Evolutionary conservation across 1,140 invertebrate species (phyloP), one percentile per base, ranked within the genome.

Genomic region (Hylaeus volcanicus): DNA sequence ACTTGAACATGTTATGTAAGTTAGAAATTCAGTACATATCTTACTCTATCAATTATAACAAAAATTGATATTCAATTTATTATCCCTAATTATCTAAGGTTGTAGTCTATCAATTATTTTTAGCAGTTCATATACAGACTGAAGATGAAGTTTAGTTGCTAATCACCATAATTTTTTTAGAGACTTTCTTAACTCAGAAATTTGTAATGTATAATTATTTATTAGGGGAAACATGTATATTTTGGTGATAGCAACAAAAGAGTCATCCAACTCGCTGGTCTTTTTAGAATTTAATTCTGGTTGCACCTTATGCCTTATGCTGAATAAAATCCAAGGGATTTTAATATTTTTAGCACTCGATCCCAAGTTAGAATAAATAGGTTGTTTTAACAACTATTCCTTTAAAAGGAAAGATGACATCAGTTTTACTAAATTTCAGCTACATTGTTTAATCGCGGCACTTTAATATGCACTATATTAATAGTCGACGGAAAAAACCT

Each of bases 101-200:
- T 14, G 2, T 11, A n/a, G 8, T 37, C 8, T 6, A 11, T 2
- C 9, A 74, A 64, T 55, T 74, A 51, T 65, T 74, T 55, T 64
- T 9, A 45, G 74, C 56, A 73, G 58, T 43, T 48, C 69, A 26
- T 69, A 55, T 64, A 69, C n/a, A 56, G 56, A 82, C 61, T 74
- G 58, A 68, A 68, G 53, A 77, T 60, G 41, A 55, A n/a, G 60
- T 79, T 86, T 66, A 65, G 69, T 83, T 83, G 81, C 76, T 86
- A 86, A 83, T 86, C 81, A 56, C 43, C 61, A 66, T 79, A 76
- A 14, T 55, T 73, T 53, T 61, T 58, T 80, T 39, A 86, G 80
- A 86, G 80, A 86, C 84, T 72, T 73, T 73, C 68, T 74, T 86
- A 74, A 76, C 43, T 41, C 55, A 75, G 78, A 79, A 79, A 74